These are phyloP conservation scores for Sussaba pulchella DNA, from an alignment of 2,888 invertebrate species.

Conservation along the genomic window DNA sequence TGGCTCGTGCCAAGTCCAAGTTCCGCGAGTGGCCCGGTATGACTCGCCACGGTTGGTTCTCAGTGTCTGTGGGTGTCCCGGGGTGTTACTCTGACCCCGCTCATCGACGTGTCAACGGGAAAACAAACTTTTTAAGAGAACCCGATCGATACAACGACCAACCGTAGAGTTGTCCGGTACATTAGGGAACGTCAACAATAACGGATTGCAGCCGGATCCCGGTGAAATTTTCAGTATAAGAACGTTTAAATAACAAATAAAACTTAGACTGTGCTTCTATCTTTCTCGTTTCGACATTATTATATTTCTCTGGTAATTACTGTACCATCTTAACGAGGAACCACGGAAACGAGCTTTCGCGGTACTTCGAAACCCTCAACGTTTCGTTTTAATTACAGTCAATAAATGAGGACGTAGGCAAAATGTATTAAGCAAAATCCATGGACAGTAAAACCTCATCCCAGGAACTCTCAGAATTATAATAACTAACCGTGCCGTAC, in stretches of 20 bases:
- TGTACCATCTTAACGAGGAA: constrained; percentile 47
- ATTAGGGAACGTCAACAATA: neutral
- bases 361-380: constrained; percentile 32
- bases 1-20: constrained; percentile 73
- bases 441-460: constrained; percentile 43
- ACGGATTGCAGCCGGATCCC: too few relatives aligned
- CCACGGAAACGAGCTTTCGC: constrained; percentile 12
- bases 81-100: constrained; percentile 3
- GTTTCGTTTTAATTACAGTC: constrained; percentile 68
- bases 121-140: constrained; percentile 65
- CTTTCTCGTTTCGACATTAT: constrained; percentile 18
- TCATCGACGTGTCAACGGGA: constrained; percentile 53
- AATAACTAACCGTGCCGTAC: constrained; percentile 1
- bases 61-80: constrained; percentile 49
- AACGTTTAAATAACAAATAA: too few relatives aligned
- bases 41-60: constrained; percentile 62
- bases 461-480: constrained; percentile 14
- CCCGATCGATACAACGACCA: constrained; percentile 61
- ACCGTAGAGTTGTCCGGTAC: neutral
- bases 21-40: constrained; percentile 69
- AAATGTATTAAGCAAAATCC: constrained; percentile 58
- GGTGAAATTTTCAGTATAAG: too few relatives aligned
- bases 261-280: too few relatives aligned
- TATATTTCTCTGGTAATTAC: constrained; percentile 47
- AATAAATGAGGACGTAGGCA: constrained; percentile 57